Evolutionary conservation across 92 coral and sea anemone species (phyloP), one percentile per base, ranked within the genome.

Genomic region (Desmophyllum pertusum): DNA sequence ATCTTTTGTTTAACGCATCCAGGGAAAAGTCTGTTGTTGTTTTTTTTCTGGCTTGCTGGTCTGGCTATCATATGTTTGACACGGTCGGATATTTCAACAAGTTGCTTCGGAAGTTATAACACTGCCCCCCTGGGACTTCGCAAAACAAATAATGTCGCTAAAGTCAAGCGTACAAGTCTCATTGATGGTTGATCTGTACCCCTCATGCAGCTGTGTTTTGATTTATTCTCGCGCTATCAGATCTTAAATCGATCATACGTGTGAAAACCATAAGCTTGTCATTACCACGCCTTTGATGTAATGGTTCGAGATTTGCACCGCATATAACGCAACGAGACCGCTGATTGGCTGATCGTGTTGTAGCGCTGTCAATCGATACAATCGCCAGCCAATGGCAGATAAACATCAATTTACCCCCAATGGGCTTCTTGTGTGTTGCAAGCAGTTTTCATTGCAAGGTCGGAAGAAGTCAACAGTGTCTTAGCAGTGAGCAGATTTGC

Each of bases 381-480:
- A 80, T 36, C 73, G 42, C 81, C 68, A 88, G 85, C 98, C 98
- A 94, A 94, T 94, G 90, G 88, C 80, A 85, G 80, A 77, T 90
- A 86, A 88, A 86, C 92, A 86, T 89, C 91, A 94, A 86, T 81
- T 83, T 83, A 89, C 89, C 93, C 95, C 89, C 92, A 84, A 83
- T 67, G 84, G n/a, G 84, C 63, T 84, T 76, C 75, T 46, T n/a
- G 65, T 66, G 73, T 72, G 71, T 82, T 17, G 79, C 73, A 21
- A 70, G 70, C 55, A 30, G 71, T 72, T 82, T 67, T 82, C 70
- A 82, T 21, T 40, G 78, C 59, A 40, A 30, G 86, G 84, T 79
- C 84, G 75, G 53, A 64, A 66, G 75, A 64, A 73, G 79, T 71
- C 86, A 59, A 82, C 62, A 72, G 86, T n/a, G n/a, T 57, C 86